Evolutionary conservation across 1,140 invertebrate species (phyloP), one percentile per base, ranked within the genome.

Genomic region (Cephus cinctus): DNA sequence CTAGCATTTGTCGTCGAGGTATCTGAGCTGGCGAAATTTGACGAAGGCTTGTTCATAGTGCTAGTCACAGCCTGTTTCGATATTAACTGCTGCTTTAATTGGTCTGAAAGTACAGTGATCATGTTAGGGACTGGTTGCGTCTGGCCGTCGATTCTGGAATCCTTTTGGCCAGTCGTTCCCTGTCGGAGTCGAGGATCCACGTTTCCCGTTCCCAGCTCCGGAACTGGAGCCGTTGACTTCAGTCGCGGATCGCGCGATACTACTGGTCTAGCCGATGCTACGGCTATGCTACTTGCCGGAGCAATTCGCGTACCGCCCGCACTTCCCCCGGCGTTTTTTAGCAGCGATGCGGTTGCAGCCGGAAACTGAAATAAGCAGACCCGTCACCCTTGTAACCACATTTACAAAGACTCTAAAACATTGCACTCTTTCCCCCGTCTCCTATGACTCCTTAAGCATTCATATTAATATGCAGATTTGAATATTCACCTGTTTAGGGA

Each of bases 251-350:
- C 84, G 8, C 84, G 73, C 2, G 75, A 75, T 4, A 70, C n/a
- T n/a, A n/a, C 47, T 15, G 67, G 75, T 5, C 76, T 75, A 8
- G 78, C 78, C 0, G 79, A 73, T 9, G 74, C 79, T 2, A 83
- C 67, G 31, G 85, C 67, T 12, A 81, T 78, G 16, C 79, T 79
- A 68, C 81, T 86, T 5, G 83, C 84, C 18, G 86, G 86, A 39
- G 84, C 78, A 46, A 87, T 86, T 52, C 82, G 79, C 2, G 79
- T 71, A 19, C 78, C 76, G 25, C 61, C 70, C 9, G n/a, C n/a
- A 30, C 52, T 68, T 5, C 57, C 49, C 16, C 54, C 60, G 5
- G 58, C 59, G 6, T 65, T 63, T 46, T 75, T 75, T 23, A 75
- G 48, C 14, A 74, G 53, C 0, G 66, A 65, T 3, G 69, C 63